Percentiles rank a stretch among this genome's conserved stretches.
Evolutionary conservation across 2,797 vertebrate species (phyloP).

Genomic region (Melanotaenia boesemani): DNA sequence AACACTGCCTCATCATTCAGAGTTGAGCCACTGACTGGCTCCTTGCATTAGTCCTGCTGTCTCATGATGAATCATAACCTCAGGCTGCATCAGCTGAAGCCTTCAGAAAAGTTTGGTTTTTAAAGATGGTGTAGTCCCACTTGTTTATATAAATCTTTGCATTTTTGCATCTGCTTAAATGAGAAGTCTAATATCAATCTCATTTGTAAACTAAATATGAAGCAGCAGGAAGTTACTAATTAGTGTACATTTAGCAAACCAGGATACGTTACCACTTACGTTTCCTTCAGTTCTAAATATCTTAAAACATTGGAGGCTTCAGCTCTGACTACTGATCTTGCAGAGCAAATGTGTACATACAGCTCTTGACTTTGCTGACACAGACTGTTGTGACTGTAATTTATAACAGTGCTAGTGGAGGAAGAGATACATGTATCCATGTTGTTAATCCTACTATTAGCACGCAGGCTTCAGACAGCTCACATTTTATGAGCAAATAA

Average conservation of each 20-base stretch:
- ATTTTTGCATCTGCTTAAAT: background rate
- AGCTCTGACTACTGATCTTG: slow-evolving; percentile 55
- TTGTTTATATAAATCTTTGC: background rate
- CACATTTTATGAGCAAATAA: slow-evolving; percentile 61
- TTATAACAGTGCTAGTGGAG: slow-evolving; percentile 20
- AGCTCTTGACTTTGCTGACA: slow-evolving; percentile 6
- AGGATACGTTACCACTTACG: background rate
- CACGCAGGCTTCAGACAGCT: slow-evolving; percentile 33
- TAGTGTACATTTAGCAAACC: background rate
- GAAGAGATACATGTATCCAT: slow-evolving; percentile 29
- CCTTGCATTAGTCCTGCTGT: slow-evolving; percentile 70
- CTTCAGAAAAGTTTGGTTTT: slow-evolving; percentile 2
- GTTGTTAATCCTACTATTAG: slow-evolving; percentile 54
- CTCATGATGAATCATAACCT: slow-evolving; percentile 44
- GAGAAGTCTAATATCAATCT: background rate
- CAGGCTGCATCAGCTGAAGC: slow-evolving; percentile 41
- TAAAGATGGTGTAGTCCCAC: background rate
- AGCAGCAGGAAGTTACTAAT: slow-evolving; percentile 4
- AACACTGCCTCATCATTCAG: slow-evolving; percentile 56
- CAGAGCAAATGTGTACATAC: slow-evolving; percentile 23
- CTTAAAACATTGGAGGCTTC: slow-evolving; percentile 42
- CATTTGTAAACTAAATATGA: slow-evolving; percentile 11
- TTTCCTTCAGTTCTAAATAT: slow-evolving; percentile 10
- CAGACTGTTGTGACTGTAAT: slow-evolving; percentile 16
- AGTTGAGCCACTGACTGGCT: slow-evolving; percentile 54